Base-by-base conservation (phyloP, 1,140 invertebrate species). In the Listronotus bonariensis region DNA sequence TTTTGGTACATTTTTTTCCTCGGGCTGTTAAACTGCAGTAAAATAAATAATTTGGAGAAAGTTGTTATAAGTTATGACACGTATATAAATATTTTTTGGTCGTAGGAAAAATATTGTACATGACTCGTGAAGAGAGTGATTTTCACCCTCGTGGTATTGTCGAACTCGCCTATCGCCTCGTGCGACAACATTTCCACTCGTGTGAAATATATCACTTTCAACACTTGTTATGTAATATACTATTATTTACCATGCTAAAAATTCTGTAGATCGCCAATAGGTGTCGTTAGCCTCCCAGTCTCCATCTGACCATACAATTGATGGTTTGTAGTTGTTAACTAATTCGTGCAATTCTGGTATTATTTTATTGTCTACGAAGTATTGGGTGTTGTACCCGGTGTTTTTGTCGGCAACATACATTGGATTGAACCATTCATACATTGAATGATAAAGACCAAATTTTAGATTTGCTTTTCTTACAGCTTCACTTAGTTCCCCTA, bases 271-370 rank as follows among this genome's bases (percentile, higher is more conserved):
- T 38, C 85, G 85, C 89, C 89, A 99, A 73, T 98, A 98, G 0
- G 82, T 81, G 70, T 90, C 88, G 0, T 84, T 72, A 0, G 90
- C 88, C 75, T 93, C 92, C 91, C 91, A 92, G 68, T 94, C 92
- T 0, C 95, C 95, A 79, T 98, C 95, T 0, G 94, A 93, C 96
- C 96, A 98, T 17, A 98, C 78, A 0, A 98, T 80, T 54, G 95
- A 92, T 0, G 96, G 96, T 65, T 90, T 78, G 76, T 98, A 99
- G 45, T 82, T 81, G 32, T 90, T 79, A 0, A 93, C 80, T 45
- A 94, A 73, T 71, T 93, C 90, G 41, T 85, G 80, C 61, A 93
- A 80, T 78, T 93, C 91, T 0, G 90, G 90, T 40, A 89, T 79
- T 11, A 88, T 80, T 80, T 93, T 93, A 1, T 83, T 77, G 3